Percentiles rank a stretch among this genome's conserved stretches.
These are phyloP conservation scores for Acrobasis repandana DNA, from an alignment of 2,888 invertebrate genomes.

Conservation along the genomic window DNA sequence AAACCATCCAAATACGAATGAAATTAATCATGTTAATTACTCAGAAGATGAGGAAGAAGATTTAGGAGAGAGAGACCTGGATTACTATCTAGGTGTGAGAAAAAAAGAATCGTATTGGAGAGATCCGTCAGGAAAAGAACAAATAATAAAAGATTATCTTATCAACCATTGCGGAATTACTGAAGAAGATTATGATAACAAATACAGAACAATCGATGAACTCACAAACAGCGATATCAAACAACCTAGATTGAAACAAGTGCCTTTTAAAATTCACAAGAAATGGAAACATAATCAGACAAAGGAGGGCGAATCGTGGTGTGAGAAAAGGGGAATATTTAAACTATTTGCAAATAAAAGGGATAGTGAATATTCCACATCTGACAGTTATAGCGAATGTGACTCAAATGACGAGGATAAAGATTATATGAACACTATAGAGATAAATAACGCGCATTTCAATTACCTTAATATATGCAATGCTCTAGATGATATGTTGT, in stretches of 20 bases:
- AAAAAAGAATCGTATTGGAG: constrained; percentile 71
- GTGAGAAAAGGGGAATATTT: constrained; percentile 66
- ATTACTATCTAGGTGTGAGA: constrained; percentile 70
- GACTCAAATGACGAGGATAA: constrained; percentile 55
- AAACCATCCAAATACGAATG: constrained; percentile 31
- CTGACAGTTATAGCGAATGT: constrained; percentile 76
- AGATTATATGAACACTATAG: constrained; percentile 32
- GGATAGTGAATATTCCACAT: constrained; percentile 67
- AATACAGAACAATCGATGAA: constrained; percentile 48
- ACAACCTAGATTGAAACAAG: constrained; percentile 67
- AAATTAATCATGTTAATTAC: constrained; percentile 32
- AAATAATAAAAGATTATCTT: constrained; percentile 71
- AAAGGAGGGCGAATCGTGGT: constrained; percentile 65
- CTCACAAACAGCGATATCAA: constrained; percentile 47
- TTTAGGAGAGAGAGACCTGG: constrained; percentile 67
- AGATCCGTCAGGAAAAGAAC: constrained; percentile 67
- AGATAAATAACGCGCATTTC: constrained; percentile 43
- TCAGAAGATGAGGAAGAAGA: constrained; percentile 47
- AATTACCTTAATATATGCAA: constrained; percentile 39
- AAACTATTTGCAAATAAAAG: constrained; percentile 64
- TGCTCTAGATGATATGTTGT: constrained; percentile 29
- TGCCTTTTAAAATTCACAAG: constrained; percentile 73
- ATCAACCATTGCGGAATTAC: constrained; percentile 70
- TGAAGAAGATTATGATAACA: constrained; percentile 68
- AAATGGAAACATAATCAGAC: constrained; percentile 53